Conservation (phyloP, 2,888 invertebrate species). For the Tipula vernalis region DNA sequence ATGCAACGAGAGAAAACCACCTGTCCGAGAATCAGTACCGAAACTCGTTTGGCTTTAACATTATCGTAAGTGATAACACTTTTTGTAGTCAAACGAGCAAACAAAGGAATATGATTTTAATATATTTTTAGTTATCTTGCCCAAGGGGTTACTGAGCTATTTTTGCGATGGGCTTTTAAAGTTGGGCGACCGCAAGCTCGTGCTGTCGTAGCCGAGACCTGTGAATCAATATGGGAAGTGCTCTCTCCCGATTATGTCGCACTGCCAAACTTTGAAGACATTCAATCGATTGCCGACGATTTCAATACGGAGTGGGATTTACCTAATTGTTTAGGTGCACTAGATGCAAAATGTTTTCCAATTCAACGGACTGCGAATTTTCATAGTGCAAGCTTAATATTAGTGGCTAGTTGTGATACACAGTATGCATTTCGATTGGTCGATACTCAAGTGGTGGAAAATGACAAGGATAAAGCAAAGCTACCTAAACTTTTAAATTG, state of each 20-base stretch:
- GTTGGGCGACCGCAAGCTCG: neutral
- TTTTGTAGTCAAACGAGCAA: neutral
- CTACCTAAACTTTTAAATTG: neutral
- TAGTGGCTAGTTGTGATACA: neutral
- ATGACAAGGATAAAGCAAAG: neutral
- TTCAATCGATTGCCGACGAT: constrained; percentile 12
- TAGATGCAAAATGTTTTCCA: constrained; percentile 19
- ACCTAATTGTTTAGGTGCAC: constrained; percentile 19
- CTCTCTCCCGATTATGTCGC: constrained; percentile 4
- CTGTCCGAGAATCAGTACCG: neutral
- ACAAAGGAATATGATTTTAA: too few relatives aligned
- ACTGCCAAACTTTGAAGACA: neutral
- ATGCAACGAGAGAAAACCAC: neutral
- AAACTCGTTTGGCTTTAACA: neutral
- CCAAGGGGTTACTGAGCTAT: neutral
- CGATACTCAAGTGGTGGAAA: neutral
- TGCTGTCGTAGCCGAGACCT: constrained; percentile 5
- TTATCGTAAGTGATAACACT: neutral
- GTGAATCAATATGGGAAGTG: neutral
- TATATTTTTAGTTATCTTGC: neutral
- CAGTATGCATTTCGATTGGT: neutral
- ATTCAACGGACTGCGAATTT: neutral
- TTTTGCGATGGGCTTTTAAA: neutral
- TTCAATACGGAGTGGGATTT: constrained; percentile 19
- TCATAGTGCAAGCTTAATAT: neutral